Conservation (phyloP, 2,888 invertebrate species). For the Hydrotaea diabolus region DNA sequence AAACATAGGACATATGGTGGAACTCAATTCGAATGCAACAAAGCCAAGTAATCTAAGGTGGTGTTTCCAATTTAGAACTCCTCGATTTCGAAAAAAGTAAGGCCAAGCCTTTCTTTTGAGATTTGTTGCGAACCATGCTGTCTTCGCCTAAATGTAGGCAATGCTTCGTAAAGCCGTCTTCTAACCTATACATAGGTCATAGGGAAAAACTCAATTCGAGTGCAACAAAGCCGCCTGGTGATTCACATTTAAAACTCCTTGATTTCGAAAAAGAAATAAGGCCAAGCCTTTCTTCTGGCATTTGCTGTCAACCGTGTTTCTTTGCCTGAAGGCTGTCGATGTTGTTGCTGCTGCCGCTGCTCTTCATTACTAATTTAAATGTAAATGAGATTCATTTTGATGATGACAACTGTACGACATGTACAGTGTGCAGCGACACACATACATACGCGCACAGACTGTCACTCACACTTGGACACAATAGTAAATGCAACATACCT, state of each 20-base stretch:
- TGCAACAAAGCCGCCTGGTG: no score
- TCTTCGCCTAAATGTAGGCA: no score
- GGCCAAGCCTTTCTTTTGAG: no score
- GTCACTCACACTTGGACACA: background rate
- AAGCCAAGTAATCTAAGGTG: no score
- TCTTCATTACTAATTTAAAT: conserved; percentile 70
- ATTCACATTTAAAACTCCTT: background rate
- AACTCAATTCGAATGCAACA: no score
- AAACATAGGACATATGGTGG: no score
- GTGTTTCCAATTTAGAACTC: background rate
- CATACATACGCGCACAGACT: conserved; percentile 2
- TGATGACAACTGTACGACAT: conserved; percentile 60
- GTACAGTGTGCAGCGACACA: background rate
- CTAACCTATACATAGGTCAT: no score
- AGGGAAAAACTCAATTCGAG: no score
- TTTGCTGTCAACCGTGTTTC: background rate
- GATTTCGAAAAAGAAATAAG: background rate
- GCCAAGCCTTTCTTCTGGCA: background rate
- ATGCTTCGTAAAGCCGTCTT: no score
- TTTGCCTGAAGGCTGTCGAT: background rate
- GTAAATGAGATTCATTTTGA: conserved; percentile 70
- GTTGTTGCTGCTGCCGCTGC: conserved; percentile 23
- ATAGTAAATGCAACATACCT: conserved; percentile 42
- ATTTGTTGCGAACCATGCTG: no score
- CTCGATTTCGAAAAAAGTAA: background rate